Conservation (phyloP, 2,888 invertebrate species). For the Macrophya alboannulata region DNA sequence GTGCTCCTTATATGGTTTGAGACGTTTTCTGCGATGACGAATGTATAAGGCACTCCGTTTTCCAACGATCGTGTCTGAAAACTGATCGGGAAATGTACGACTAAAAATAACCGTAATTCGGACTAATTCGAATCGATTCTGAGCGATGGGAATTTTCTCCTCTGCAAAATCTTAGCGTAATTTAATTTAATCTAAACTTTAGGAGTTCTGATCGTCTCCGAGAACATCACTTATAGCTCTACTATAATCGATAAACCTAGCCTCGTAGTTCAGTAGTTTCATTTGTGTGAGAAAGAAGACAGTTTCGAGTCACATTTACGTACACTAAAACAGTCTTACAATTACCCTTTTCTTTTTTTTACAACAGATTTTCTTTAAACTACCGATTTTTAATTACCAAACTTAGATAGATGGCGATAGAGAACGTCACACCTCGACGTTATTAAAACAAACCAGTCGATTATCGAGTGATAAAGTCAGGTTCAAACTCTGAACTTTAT, state of each 20-base stretch:
- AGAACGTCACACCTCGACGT: not conserved
- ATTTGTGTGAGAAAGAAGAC: not conserved
- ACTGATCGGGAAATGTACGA: not conserved
- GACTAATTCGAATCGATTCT: constrained; percentile 14
- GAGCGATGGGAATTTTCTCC: constrained; percentile 9
- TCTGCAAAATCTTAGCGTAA: not conserved
- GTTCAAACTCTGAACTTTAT: not conserved
- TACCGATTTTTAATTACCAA: constrained; percentile 1
- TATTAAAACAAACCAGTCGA: constrained; percentile 5
- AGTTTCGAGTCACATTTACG: not conserved
- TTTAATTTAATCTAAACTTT: constrained; percentile 44
- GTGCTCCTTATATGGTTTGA: no score
- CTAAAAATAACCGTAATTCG: not conserved
- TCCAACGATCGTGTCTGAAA: no score
- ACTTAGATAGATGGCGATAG: not conserved
- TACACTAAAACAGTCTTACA: not conserved
- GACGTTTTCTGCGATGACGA: no score
- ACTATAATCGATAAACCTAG: constrained; percentile 29
- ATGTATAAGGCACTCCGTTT: no score
- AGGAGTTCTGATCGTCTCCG: not conserved
- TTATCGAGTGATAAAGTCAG: not conserved
- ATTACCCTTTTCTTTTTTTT: not conserved
- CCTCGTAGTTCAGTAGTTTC: not conserved
- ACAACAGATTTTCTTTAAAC: not conserved
- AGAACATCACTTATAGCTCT: not conserved